Evolutionary conservation across 2,888 invertebrate species (phyloP), one percentile per base, ranked within the genome.

Genomic region (Arctia plantaginis): DNA sequence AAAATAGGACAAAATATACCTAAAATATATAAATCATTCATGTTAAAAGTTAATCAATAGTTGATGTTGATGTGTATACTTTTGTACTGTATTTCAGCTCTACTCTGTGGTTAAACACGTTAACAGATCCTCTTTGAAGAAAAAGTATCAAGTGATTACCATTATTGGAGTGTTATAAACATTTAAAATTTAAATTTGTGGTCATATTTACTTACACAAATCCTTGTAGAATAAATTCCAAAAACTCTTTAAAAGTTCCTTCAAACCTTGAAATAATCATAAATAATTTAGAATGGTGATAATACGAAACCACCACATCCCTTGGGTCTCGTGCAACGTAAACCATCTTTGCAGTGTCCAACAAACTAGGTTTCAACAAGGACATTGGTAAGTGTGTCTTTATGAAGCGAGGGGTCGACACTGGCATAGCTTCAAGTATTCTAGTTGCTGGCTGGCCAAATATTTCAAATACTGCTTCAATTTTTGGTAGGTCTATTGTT

Each of bases 271-370:
- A 96, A 0, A 96, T 96, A 69, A 94, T 62, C 30, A 62, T 93
- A 75, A 97, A 96, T 2, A 96, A 89, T 68, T 96, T 93, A 87
- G 97, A 97, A 69, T 97, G 96, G 88, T 97, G 96, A 87, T 97
- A 98, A 88, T 96, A 97, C 0, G 98, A 98, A 0, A 98, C 97
- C 0, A 96, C 97, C 0, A 97, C 97, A 90, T 98, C 98, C 90
- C 97, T 97, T 0, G 98, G 98, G 92, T 98, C 97, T 76, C 98
- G 95, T 0, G 97, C 97, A 0, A 98, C 96, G 87, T 98, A 98
- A 72, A 98, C 96, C 4, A 98, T 92, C 96, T 97, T 84, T 68
- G 91, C 72, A 85, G 83, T 71, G 51, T 95, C 90, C 78, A 96
- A 88, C 20, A 97, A 89, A 82, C 94, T 92, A 1, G 96, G 96